Evolutionary conservation across 2,113 vertebrate genomes (phyloP).

Genomic region (Leptobrachium leishanense): DNA sequence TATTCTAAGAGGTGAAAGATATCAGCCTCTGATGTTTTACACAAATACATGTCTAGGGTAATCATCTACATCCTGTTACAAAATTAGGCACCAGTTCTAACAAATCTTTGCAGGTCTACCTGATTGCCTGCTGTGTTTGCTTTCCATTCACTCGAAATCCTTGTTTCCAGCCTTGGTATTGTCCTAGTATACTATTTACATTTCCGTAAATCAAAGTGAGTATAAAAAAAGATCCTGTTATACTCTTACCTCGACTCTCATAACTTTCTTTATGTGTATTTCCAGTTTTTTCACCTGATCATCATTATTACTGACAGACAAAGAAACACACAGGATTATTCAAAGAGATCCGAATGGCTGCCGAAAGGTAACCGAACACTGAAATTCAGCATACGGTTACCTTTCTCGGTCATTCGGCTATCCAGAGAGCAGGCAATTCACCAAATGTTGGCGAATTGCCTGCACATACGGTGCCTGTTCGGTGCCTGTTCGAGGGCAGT

Average conservation of each 20-base stretch:
- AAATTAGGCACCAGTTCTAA: conserved; percentile 16
- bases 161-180: conserved; percentile 3
- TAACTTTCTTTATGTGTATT: too few species aligned
- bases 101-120: background rate
- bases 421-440: too few species aligned
- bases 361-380: too few species aligned
- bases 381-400: too few species aligned
- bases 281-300: too few species aligned
- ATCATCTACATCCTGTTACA: conserved; percentile 16
- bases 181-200: conserved; percentile 2
- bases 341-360: too few species aligned
- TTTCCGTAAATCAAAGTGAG: background rate
- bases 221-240: background rate
- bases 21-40: background rate
- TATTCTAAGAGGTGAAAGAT: conserved; percentile 8
- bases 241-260: conserved; percentile 2
- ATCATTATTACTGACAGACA: too few species aligned
- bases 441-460: too few species aligned
- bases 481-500: too few species aligned
- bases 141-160: conserved; percentile 4
- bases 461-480: too few species aligned
- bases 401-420: too few species aligned
- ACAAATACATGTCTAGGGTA: conserved; percentile 3
- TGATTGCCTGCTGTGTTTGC: conserved; percentile 6
- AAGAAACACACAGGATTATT: too few species aligned